Evolutionary conservation across 2,888 invertebrate genomes (phyloP).

Genomic region (Allolobophora icterica): DNA sequence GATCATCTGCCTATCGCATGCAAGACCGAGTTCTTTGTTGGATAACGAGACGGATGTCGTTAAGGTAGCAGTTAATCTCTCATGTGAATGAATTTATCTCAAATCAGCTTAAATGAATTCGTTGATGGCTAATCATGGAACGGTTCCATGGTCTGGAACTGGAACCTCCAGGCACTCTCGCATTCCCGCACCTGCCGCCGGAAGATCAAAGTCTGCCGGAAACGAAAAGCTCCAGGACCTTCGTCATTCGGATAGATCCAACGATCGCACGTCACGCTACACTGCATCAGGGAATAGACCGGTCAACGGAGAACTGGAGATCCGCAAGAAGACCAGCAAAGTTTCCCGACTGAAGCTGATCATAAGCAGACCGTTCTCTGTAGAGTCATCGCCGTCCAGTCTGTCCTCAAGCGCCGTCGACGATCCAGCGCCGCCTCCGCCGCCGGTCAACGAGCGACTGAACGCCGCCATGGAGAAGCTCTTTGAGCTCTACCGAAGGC

Average conservation of each 20-base stretch:
- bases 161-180: background rate
- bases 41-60: background rate
- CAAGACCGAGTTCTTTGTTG: background rate
- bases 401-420: background rate
- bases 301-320: background rate
- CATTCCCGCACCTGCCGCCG: background rate
- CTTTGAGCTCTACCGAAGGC: background rate
- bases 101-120: background rate
- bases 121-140: background rate
- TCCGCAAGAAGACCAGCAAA: background rate
- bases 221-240: background rate
- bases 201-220: background rate
- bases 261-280: background rate
- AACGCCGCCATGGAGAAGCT: slow-evolving; percentile 19
- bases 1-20: background rate
- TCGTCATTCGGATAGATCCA: background rate
- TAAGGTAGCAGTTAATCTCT: background rate
- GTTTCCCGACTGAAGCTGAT: background rate
- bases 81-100: background rate
- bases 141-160: background rate
- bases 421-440: background rate
- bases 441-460: background rate
- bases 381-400: background rate
- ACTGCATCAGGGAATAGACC: background rate
- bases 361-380: background rate